phyloP scores from a whole-genome alignment of 2,888 invertebrate genomes.

The Iselma pallidipennis region DNA sequence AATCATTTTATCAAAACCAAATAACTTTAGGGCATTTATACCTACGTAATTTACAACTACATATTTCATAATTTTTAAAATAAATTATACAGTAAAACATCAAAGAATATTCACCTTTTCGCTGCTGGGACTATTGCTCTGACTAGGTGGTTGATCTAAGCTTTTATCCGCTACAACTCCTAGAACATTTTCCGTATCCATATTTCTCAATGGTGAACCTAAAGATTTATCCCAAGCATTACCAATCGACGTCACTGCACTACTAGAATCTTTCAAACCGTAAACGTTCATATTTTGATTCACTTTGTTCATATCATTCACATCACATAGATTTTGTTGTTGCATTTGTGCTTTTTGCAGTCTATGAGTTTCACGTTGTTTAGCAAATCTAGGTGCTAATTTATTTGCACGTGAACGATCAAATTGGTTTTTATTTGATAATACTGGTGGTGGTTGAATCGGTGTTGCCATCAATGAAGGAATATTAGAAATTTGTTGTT shows the following conservation, averaged over 20 bases:
- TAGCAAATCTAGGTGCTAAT: constrained; percentile 77
- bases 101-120: constrained; percentile 43
- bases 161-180: constrained; percentile 48
- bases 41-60: background rate
- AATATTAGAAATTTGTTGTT: constrained; percentile 57
- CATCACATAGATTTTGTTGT: constrained; percentile 52
- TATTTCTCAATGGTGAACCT: constrained; percentile 67
- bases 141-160: constrained; percentile 55
- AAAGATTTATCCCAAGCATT: constrained; percentile 85
- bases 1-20: too few relatives aligned
- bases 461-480: constrained; percentile 59
- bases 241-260: constrained; percentile 75
- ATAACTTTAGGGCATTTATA: too few relatives aligned
- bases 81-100: background rate
- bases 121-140: constrained; percentile 57
- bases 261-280: constrained; percentile 53
- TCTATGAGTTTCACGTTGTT: constrained; percentile 67
- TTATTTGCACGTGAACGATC: constrained; percentile 62
- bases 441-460: constrained; percentile 57
- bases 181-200: constrained; percentile 48
- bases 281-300: constrained; percentile 48
- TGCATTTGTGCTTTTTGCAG: constrained; percentile 59
- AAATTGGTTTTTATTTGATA: constrained; percentile 48
- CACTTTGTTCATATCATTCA: constrained; percentile 57
- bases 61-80: background rate